Base-by-base conservation (phyloP, 2,888 invertebrate genomes). In the Sturmia bella region DNA sequence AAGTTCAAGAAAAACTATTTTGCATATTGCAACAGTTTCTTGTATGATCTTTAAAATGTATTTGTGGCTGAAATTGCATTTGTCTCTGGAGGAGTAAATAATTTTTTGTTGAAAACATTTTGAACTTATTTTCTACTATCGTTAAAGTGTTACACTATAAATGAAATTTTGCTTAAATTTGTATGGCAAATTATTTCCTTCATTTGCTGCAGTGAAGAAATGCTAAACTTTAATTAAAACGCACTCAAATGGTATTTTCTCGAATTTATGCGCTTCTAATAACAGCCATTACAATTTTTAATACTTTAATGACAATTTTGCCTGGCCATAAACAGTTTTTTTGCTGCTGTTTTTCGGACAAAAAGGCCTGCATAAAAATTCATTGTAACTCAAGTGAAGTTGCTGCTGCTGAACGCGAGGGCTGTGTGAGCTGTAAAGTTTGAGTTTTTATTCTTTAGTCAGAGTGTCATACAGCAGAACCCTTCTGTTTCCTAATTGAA, bases 201-300 rank as follows among this genome's bases (percentile, higher is more conserved):
- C 37, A 54, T 48, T 69, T 61, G 13, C 5, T 15, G 45, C 17
- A n/a, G n/a, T n/a, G n/a, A n/a, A n/a, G 69, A 45, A 69, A 68
- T 69, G 61, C 61, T 61, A 54, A 69, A 76, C 76, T 69, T 61
- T 54, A 76, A 69, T 54, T 76, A 63, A 61, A 32, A 15, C 17
- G 17, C 32, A 27, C 5, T 9, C 15, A 61, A 61, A 37, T 61
- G 69, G 21, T n/a, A 69, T 54, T 54, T 69, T 76, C 17, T 48
- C 13, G 61, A 54, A 76, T 61, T 76, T 63, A 69, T 76, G 61
- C 59, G 12, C 69, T 69, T 54, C 54, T 69, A 76, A 76, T 76
- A 63, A 69, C 59, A 39, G 76, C 45, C 41, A 75, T 75, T 66
- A 75, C 66, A 59, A n/a, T 41, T 54, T 76, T 76, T 61, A 63